A percentile compares a stretch with the other conserved stretches of the same genome.
Conservation (phyloP, 2,113 vertebrate genomes). For the Falco punctatus region DNA sequence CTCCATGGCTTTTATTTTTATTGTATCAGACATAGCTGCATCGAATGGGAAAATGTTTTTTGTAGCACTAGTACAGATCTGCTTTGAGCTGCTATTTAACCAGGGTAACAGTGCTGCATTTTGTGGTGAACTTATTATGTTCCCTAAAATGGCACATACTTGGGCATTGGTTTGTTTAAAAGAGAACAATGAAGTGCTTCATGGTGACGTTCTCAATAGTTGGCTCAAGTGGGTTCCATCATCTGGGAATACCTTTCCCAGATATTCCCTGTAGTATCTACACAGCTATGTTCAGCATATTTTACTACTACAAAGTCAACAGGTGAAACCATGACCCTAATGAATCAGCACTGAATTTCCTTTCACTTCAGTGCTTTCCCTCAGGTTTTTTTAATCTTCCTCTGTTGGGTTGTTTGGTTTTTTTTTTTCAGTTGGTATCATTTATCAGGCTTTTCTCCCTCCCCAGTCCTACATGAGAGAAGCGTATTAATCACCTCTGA, state of each 20-base stretch:
- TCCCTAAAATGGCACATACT: background rate
- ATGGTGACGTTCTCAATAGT: background rate
- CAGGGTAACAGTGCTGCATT: background rate
- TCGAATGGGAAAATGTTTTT: background rate
- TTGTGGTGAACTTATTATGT: background rate
- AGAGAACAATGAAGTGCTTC: background rate
- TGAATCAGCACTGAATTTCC: background rate
- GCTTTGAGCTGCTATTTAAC: background rate
- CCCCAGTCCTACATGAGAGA: background rate
- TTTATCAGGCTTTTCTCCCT: background rate
- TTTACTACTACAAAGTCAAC: background rate
- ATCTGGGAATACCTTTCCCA: background rate
- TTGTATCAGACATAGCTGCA: background rate
- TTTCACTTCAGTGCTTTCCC: background rate
- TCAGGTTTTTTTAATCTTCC: background rate
- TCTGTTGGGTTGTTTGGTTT: background rate
- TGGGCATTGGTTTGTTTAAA: background rate
- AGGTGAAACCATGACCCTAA: background rate
- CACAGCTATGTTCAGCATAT: background rate
- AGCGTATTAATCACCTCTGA: background rate
- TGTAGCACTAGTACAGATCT: background rate
- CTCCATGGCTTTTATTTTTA: background rate
- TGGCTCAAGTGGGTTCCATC: background rate
- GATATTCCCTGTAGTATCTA: background rate
- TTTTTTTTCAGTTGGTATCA: background rate